Evolutionary conservation across 1,140 invertebrate genomes (phyloP).

Genomic region (Anastrepha ludens): DNA sequence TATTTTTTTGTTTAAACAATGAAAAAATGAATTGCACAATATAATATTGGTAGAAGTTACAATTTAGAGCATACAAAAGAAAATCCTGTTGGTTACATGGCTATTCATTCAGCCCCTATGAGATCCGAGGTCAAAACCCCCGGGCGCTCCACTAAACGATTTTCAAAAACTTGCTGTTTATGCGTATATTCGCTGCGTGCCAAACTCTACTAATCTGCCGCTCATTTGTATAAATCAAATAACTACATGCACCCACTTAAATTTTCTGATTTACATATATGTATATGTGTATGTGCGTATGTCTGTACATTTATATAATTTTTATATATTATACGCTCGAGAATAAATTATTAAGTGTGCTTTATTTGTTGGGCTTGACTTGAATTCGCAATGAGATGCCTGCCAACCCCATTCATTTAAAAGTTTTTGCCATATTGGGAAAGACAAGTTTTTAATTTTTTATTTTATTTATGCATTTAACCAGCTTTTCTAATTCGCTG

Average conservation of each 20-base stretch:
- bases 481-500: not conserved
- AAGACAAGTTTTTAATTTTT: not conserved
- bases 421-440: conserved; percentile 7
- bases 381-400: not conserved
- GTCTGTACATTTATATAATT: too few relatives aligned
- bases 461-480: not conserved
- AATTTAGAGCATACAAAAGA: too few relatives aligned
- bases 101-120: too few relatives aligned
- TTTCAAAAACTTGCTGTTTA: too few relatives aligned
- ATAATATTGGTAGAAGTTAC: too few relatives aligned
- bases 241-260: not conserved
- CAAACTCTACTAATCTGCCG: not conserved
- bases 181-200: too few relatives aligned
- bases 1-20: too few relatives aligned
- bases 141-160: too few relatives aligned
- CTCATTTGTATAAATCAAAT: not conserved
- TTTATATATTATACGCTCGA: too few relatives aligned
- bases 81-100: too few relatives aligned
- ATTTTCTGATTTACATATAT: not conserved
- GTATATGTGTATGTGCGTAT: not conserved
- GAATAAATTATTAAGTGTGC: not conserved
- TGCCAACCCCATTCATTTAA: conserved; percentile 6
- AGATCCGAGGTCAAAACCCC: too few relatives aligned
- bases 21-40: too few relatives aligned
- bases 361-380: conserved; percentile 37